A percentile compares a stretch with the other conserved stretches of the same genome.
Conservation (phyloP, 2,113 vertebrate species). For the Mustela nigripes region DNA sequence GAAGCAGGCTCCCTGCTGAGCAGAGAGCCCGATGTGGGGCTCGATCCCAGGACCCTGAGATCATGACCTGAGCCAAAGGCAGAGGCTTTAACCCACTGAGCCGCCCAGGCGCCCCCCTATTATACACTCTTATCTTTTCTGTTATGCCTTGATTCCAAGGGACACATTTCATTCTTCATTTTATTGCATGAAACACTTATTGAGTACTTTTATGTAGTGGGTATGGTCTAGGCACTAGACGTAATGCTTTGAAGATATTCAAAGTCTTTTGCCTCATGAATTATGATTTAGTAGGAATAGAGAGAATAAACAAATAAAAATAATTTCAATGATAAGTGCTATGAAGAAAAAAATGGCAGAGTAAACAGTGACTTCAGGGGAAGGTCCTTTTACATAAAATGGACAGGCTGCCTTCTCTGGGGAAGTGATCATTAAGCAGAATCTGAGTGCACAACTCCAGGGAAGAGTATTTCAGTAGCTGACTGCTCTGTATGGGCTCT, state of each 20-base stretch:
- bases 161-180: neutral
- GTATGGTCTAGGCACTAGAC: neutral
- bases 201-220: neutral
- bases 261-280: neutral
- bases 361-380: neutral
- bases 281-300: conserved; percentile 13
- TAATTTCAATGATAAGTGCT: conserved; percentile 46
- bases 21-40: no score
- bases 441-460: neutral
- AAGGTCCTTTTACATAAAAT: neutral
- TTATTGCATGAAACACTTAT: neutral
- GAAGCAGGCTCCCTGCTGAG: no score
- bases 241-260: neutral
- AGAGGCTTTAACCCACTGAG: no score
- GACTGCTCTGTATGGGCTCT: neutral
- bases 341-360: neutral
- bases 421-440: neutral
- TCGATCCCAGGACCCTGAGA: no score
- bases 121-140: neutral
- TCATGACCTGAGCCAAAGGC: no score
- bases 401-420: neutral
- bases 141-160: neutral
- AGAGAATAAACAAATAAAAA: conserved; percentile 47
- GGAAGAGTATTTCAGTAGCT: neutral
- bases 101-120: neutral